Percentiles rank a stretch among this genome's conserved stretches.
phyloP scores from a whole-genome alignment of 1,140 invertebrate species.

The Heliconius hermathena region DNA sequence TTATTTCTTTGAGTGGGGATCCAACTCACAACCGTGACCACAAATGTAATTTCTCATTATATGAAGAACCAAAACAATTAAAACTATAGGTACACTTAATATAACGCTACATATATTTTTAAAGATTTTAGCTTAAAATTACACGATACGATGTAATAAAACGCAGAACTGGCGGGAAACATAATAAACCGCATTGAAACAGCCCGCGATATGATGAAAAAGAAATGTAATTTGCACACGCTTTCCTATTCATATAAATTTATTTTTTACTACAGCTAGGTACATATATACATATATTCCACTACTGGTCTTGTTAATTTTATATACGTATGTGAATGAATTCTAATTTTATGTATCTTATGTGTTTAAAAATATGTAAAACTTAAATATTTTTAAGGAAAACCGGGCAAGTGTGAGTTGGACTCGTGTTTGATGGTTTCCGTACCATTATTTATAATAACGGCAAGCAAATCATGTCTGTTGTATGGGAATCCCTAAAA shows the following conservation, averaged over 20 bases:
- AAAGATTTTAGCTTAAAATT: slow-evolving; percentile 9
- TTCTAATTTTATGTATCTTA: background rate
- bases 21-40: too few relatives aligned
- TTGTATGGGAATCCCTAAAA: too few relatives aligned
- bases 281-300: background rate
- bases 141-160: slow-evolving; percentile 1
- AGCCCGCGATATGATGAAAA: background rate
- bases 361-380: too few relatives aligned
- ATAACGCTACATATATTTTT: background rate
- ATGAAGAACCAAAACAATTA: background rate
- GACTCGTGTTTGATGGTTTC: too few relatives aligned
- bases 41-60: background rate
- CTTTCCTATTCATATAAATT: slow-evolving; percentile 10
- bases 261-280: background rate
- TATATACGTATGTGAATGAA: background rate
- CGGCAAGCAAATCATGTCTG: too few relatives aligned
- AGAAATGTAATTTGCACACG: slow-evolving; percentile 14
- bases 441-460: too few relatives aligned
- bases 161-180: background rate
- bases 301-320: background rate
- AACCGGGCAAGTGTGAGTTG: too few relatives aligned
- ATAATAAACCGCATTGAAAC: slow-evolving; percentile 13
- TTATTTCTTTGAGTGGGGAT: too few relatives aligned
- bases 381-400: too few relatives aligned
- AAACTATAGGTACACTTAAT: background rate